Evolutionary conservation across 2,888 invertebrate genomes (phyloP), one percentile per base, ranked within the genome.

Genomic region (Machimus rusticus): DNA sequence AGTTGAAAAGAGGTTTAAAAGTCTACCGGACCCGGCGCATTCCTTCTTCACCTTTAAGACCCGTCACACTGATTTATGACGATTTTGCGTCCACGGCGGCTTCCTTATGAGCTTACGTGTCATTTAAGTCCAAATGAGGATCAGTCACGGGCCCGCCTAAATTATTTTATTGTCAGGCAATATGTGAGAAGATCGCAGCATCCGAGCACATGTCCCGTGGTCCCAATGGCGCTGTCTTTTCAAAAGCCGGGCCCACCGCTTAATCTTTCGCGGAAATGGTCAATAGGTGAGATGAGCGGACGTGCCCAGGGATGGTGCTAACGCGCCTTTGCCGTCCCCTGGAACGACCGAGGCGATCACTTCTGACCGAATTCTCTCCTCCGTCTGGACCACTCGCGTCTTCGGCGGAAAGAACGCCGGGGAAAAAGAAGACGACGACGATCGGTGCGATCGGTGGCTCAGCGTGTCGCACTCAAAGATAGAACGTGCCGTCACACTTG

Each of bases 181-280:
- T 37, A 82, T 82, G 57, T 82, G 82, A 82, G 57, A 82, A 82
- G 82, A 66, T 82, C 82, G 34, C 37, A 51, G 55, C 81, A n/a
- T 16, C 51, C n/a, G 51, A 51, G 51, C 51, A 51, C 51, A 51
- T 51, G 51, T 51, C 51, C 51, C 55, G n/a, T 16, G 43, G 16
- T 82, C 55, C 76, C 34, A 82, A 82, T 82, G 82, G 57, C 82
- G 57, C 81, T 39, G 55, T 81, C 39, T 9, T 79, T 23, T 82
- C 16, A 34, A 12, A 31, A 5, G 34, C 57, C 28, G 19, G 82
- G 19, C n/a, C 76, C 78, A 39, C 16, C 14, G 66, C 57, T 46
- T 82, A 82, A 82, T 82, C 82, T 82, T 82, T 82, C 82, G 82
- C 55, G 82, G 82, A 82, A 82, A 82, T 66, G 57, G 82, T 82